Evolutionary conservation across 2,888 invertebrate species (phyloP).

Genomic region (Auanema sp.): DNA sequence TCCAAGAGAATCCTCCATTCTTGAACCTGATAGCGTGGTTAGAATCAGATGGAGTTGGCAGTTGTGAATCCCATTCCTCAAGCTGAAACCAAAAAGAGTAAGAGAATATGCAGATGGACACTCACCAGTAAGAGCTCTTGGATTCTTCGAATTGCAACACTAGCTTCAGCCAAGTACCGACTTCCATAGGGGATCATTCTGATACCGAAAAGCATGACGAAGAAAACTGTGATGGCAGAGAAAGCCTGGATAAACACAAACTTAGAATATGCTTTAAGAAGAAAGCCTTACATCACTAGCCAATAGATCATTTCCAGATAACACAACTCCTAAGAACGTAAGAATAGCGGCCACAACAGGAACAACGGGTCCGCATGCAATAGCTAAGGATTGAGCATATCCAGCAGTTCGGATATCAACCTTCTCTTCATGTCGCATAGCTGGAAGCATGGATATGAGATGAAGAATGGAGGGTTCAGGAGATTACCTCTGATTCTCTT

Average conservation of each 20-base stretch:
- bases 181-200: conserved; percentile 66
- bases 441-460: no score
- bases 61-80: conserved; percentile 66
- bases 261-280: not conserved
- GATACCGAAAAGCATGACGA: conserved; percentile 67
- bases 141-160: conserved; percentile 65
- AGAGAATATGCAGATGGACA: conserved; percentile 9
- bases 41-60: conserved; percentile 67
- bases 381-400: conserved; percentile 71
- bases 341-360: conserved; percentile 72
- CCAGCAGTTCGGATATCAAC: conserved; percentile 69
- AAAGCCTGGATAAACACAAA: conserved; percentile 63
- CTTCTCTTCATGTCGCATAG: conserved; percentile 69
- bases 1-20: conserved; percentile 69
- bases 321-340: conserved; percentile 71
- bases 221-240: conserved; percentile 67
- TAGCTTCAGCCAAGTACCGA: conserved; percentile 63
- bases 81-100: conserved; percentile 64
- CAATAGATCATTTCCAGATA: conserved; percentile 69
- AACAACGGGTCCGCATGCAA: conserved; percentile 72
- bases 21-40: conserved; percentile 68
- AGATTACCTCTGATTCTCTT: conserved; percentile 65
- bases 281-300: conserved; percentile 70
- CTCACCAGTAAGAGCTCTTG: conserved; percentile 50
- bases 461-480: no score